These are phyloP conservation scores for Ptychadena robeensis DNA, from an alignment of 2,797 vertebrate genomes.

Conservation along the genomic window DNA sequence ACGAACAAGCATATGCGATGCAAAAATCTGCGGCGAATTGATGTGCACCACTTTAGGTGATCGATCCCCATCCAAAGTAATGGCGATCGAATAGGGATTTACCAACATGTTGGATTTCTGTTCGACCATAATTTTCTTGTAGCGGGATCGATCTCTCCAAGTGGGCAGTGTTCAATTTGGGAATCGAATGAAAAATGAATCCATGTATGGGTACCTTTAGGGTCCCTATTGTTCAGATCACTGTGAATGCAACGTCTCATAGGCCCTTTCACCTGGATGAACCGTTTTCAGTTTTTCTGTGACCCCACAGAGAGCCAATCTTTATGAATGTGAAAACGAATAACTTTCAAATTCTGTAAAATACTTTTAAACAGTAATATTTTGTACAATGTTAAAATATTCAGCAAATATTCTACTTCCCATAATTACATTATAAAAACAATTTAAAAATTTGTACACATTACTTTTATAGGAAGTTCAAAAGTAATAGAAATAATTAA, in stretches of 20 bases:
- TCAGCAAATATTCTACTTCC: neutral
- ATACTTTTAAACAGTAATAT: neutral
- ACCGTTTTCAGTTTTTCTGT: neutral
- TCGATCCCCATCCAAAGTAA: too few species aligned
- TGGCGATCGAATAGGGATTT: too few species aligned
- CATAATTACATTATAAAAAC: constrained; percentile 19
- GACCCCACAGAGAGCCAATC: neutral
- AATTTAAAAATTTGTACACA: constrained; percentile 5
- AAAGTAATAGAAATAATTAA: constrained; percentile 14
- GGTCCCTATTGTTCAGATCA: neutral
- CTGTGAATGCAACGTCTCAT: neutral
- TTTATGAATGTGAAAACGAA: constrained; percentile 3
- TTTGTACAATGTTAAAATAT: constrained; percentile 9
- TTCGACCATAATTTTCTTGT: too few species aligned
- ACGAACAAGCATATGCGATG: too few species aligned
- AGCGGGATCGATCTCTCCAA: too few species aligned
- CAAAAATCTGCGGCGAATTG: too few species aligned
- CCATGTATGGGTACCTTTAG: too few species aligned
- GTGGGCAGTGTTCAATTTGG: too few species aligned
- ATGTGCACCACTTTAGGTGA: too few species aligned
- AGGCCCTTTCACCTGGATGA: neutral
- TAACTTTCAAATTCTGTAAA: neutral
- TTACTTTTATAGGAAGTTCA: neutral
- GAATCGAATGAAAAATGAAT: too few species aligned
- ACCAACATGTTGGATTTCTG: too few species aligned